A percentile compares a stretch with the other conserved stretches of the same genome.
phyloP scores from a whole-genome alignment of 2,113 vertebrate species.

The Mustelus asterias region DNA sequence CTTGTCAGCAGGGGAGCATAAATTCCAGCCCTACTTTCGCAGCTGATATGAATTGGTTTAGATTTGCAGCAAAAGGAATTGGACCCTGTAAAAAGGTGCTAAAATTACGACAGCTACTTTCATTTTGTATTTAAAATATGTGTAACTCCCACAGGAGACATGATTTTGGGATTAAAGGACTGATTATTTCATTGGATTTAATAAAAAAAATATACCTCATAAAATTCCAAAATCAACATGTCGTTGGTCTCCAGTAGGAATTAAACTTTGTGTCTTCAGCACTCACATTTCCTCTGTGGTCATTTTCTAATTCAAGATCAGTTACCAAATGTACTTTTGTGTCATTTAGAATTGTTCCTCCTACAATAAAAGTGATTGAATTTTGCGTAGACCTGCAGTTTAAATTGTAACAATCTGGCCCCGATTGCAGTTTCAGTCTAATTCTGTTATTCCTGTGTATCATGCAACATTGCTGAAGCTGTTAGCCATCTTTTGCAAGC shows the following conservation, averaged over 20 bases:
- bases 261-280: not conserved
- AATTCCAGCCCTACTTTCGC: not conserved
- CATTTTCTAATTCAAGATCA: not conserved
- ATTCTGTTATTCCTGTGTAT: not conserved
- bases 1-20: too few relatives aligned
- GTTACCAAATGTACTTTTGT: not conserved
- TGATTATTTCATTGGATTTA: not conserved
- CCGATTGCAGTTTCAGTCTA: not conserved
- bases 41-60: not conserved
- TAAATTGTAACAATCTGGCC: not conserved
- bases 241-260: not conserved
- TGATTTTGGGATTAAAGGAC: not conserved
- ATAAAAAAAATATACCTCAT: not conserved
- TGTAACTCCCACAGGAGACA: not conserved
- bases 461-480: not conserved
- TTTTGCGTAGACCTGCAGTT: not conserved
- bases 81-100: not conserved
- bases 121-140: not conserved
- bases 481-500: not conserved
- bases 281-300: not conserved
- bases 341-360: not conserved
- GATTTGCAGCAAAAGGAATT: not conserved
- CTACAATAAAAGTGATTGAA: not conserved
- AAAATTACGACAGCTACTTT: not conserved
- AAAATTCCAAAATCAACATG: not conserved